phyloP scores from a whole-genome alignment of 92 coral and sea anemone genomes.

The Epizoanthus scotinus region DNA sequence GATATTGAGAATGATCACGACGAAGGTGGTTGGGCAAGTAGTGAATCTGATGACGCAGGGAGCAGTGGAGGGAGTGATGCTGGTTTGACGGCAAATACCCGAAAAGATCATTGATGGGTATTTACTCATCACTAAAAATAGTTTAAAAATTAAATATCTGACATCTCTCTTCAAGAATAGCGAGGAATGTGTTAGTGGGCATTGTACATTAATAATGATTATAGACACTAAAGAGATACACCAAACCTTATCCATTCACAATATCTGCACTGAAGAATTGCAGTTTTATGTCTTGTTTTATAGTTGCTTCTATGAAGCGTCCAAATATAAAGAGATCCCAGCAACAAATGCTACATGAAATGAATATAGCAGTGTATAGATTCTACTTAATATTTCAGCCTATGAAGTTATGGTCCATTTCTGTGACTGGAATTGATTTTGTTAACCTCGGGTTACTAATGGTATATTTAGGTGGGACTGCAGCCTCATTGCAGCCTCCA shows the following conservation, averaged over 20 bases:
- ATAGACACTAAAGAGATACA: constrained; percentile 21
- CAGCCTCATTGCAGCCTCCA: too few relatives aligned
- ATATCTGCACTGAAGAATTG: constrained; percentile 20
- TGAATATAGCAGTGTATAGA: background rate
- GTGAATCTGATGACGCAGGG: constrained; percentile 94
- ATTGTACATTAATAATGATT: constrained; percentile 29
- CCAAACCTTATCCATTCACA: constrained; percentile 12
- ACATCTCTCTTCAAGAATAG: constrained; percentile 2
- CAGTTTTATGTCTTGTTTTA: constrained; percentile 26
- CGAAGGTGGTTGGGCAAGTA: constrained; percentile 91
- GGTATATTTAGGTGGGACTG: too few relatives aligned
- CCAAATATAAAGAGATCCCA: constrained; percentile 10
- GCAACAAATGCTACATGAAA: constrained; percentile 11
- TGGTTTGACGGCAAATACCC: constrained; percentile 82
- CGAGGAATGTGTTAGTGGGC: constrained; percentile 2
- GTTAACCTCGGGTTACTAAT: too few relatives aligned
- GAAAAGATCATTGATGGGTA: constrained; percentile 59
- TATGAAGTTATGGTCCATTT: too few relatives aligned
- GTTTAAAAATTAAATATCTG: constrained; percentile 9
- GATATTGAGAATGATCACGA: constrained; percentile 87
- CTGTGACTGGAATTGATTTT: too few relatives aligned
- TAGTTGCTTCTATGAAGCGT: constrained; percentile 42
- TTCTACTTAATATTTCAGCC: background rate
- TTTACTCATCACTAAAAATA: constrained; percentile 19
- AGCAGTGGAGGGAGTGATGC: constrained; percentile 98